phyloP scores from a whole-genome alignment of 1,140 invertebrate genomes.

The Aleiodes sp. region DNA sequence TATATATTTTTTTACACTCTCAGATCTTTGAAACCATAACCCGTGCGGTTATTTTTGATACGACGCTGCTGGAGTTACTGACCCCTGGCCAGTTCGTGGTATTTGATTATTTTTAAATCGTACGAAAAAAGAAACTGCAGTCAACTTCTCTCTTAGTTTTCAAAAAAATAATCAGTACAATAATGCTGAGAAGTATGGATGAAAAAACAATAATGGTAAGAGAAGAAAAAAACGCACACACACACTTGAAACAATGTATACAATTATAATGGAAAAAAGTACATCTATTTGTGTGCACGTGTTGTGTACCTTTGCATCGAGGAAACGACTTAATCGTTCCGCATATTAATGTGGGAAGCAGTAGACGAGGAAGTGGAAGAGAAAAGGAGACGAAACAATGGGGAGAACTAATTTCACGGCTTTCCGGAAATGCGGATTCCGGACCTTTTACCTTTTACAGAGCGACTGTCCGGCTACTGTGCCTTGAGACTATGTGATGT shows the following conservation, averaged over 20 bases:
- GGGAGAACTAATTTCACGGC: slow-evolving; percentile 45
- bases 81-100: slow-evolving; percentile 64
- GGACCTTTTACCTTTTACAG: slow-evolving; percentile 6
- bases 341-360: slow-evolving; percentile 41
- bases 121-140: slow-evolving; percentile 55
- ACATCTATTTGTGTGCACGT: background rate
- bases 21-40: slow-evolving; percentile 29
- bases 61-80: slow-evolving; percentile 59
- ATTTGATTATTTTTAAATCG: slow-evolving; percentile 57
- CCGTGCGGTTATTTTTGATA: slow-evolving; percentile 61
- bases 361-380: slow-evolving; percentile 26
- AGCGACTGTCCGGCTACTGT: slow-evolving; percentile 32
- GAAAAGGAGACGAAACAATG: slow-evolving; percentile 29
- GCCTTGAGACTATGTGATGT: too few relatives aligned
- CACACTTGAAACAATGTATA: background rate
- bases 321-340: slow-evolving; percentile 41
- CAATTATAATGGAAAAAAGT: background rate
- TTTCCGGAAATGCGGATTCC: slow-evolving; percentile 48
- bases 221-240: background rate
- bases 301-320: slow-evolving; percentile 8
- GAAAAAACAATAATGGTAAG: background rate
- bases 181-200: too few relatives aligned
- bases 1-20: slow-evolving; percentile 56
- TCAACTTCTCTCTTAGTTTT: slow-evolving; percentile 29
- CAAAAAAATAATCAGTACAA: slow-evolving; percentile 38